A percentile compares a stretch with the other conserved stretches of the same genome.
phyloP scores from a whole-genome alignment of 2,113 vertebrate genomes.

The Echinops telfairi region DNA sequence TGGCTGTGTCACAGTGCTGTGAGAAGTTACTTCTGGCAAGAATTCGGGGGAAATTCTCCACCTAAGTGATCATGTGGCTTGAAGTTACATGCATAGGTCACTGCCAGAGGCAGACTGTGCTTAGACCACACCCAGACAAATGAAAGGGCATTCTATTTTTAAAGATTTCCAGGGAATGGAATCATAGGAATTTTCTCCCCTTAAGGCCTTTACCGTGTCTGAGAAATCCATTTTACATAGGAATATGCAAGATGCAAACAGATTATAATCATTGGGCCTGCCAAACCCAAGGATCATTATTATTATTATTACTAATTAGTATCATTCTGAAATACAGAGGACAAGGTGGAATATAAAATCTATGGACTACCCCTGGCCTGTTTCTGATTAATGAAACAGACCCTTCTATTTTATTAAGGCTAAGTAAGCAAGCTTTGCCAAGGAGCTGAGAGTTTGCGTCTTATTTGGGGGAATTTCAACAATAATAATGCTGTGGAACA shows the following conservation, averaged over 20 bases:
- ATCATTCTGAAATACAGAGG: conserved; percentile 73
- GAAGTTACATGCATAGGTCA: background rate
- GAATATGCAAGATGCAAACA: conserved; percentile 59
- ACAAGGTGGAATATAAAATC: conserved; percentile 81
- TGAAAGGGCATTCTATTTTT: conserved; percentile 73
- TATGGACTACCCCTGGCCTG: conserved; percentile 64
- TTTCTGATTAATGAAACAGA: conserved; percentile 83
- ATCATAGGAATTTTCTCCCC: conserved; percentile 60
- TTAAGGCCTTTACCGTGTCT: conserved; percentile 65
- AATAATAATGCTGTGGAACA: conserved; percentile 78
- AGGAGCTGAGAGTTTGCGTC: conserved; percentile 75
- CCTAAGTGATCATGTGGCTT: conserved; percentile 35
- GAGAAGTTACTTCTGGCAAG: conserved; percentile 65
- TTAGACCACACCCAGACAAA: conserved; percentile 64
- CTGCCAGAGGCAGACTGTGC: conserved; percentile 18
- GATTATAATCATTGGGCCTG: background rate
- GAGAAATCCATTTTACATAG: conserved; percentile 67
- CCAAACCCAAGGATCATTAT: conserved; percentile 39
- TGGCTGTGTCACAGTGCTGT: background rate
- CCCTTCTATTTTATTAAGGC: conserved; percentile 82
- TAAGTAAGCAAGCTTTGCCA: conserved; percentile 75
- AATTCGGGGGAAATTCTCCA: conserved; percentile 51
- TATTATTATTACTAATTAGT: conserved; percentile 58
- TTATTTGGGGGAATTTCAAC: conserved; percentile 78
- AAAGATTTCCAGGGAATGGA: conserved; percentile 67